Percentiles rank a stretch among this genome's conserved stretches.
Conservation (phyloP, 2,888 invertebrate species). For the Quadroppia sp. region DNA sequence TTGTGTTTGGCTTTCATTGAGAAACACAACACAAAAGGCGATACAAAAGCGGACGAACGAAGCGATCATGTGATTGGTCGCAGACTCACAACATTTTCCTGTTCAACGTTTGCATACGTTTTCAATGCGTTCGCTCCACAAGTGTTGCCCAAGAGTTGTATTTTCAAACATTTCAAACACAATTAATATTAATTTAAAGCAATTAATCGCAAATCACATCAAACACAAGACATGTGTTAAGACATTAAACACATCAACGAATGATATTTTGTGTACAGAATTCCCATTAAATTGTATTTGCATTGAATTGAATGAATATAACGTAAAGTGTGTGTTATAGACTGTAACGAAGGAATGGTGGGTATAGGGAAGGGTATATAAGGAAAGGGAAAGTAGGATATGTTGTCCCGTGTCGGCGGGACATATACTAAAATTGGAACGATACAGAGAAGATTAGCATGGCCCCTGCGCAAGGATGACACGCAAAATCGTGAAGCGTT, state of each 20-base stretch:
- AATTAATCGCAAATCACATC: too few relatives aligned
- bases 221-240: too few relatives aligned
- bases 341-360: not conserved
- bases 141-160: too few relatives aligned
- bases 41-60: not conserved
- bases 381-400: not conserved
- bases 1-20: not conserved
- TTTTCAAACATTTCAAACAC: too few relatives aligned
- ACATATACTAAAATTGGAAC: slow-evolving; percentile 73
- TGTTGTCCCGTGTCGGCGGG: slow-evolving; percentile 44
- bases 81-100: not conserved
- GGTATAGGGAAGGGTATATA: slow-evolving; percentile 6
- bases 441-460: slow-evolving; percentile 91
- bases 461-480: slow-evolving; percentile 89
- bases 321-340: not conserved
- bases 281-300: not conserved
- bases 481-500: slow-evolving; percentile 89
- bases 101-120: not conserved
- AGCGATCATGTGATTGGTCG: not conserved
- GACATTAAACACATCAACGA: too few relatives aligned
- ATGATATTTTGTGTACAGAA: not conserved
- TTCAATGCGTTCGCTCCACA: not conserved
- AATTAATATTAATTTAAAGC: too few relatives aligned
- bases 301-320: not conserved
- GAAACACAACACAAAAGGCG: not conserved